Evolutionary conservation across 1,140 invertebrate genomes (phyloP), one percentile per base, ranked within the genome.

Genomic region (Eueides isabella): DNA sequence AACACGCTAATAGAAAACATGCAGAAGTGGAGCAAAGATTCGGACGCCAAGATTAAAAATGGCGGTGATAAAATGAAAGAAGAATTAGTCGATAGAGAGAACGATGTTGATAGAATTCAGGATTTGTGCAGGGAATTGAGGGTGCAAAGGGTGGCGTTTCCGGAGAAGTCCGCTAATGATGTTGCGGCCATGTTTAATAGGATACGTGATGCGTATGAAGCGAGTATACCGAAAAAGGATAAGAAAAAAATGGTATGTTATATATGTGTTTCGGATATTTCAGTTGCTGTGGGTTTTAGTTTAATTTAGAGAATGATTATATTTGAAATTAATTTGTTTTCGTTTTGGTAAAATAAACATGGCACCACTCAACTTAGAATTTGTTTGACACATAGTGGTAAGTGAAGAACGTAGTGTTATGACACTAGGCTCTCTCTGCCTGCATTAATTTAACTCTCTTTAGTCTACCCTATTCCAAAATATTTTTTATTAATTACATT

Each of bases 121-220:
- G 94, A 94, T 62, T 73, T 94, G 62, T 87, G 92, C 38, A 85
- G 91, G 16, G 93, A 95, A 65, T 82, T 95, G 55, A 92, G 94
- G 35, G 80, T 81, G 33, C 80, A 83, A 61, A 81, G 82, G 48
- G 83, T 92, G 7, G 81, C 83, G 6, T 85, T 84, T 69, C 81
- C 85, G 11, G 92, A 92, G 64, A 85, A 84, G 26, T 78, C 77
- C 35, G 80, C 84, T 1, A 77, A 77, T 9, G 89, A 89, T 35
- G 78, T 80, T 11, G 76, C 76, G n/a, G 66, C 69, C 0, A 81
- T 82, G 76, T 85, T 68, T 61, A 41, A 77, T 70, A 70, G 81
- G 67, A 64, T 73, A 69, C 76, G 72, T 61, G 75, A 77, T 2
- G 80, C 79, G 31, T 77, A 79, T 31, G 85, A 84, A 29, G 83